Conservation (phyloP, 2,113 vertebrate genomes). For the Chaetodon trifascialis region DNA sequence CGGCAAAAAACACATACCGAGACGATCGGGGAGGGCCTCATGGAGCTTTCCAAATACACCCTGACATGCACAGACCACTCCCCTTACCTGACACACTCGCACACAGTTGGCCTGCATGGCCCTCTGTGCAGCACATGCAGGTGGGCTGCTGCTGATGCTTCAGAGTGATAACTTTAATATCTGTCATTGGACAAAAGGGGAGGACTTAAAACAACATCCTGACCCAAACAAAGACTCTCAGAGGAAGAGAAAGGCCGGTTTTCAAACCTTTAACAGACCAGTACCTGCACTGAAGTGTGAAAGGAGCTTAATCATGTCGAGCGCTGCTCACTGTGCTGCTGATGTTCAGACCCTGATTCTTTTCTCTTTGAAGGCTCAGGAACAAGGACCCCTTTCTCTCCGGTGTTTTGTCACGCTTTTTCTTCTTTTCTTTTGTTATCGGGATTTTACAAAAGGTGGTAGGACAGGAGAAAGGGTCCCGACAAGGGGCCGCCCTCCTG, state of each 20-base stretch:
- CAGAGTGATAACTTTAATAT: constrained; percentile 66
- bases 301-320: constrained; percentile 52
- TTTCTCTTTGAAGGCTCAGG: constrained; percentile 40
- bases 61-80: background rate
- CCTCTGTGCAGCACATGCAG: constrained; percentile 52
- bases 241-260: constrained; percentile 10
- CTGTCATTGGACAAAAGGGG: background rate
- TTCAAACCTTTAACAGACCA: constrained; percentile 29
- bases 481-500: background rate
- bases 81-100: constrained; percentile 14
- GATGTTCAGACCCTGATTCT: constrained; percentile 27
- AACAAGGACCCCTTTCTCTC: constrained; percentile 42
- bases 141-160: constrained; percentile 61
- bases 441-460: constrained; percentile 21
- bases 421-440: constrained; percentile 16
- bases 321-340: constrained; percentile 22
- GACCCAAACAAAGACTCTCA: constrained; percentile 50
- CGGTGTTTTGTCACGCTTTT: constrained; percentile 36
- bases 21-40: too few relatives aligned
- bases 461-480: constrained; percentile 1
- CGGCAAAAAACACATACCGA: too few relatives aligned
- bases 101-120: constrained; percentile 50
- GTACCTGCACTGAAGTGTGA: constrained; percentile 71
- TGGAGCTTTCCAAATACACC: too few relatives aligned
- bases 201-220: constrained; percentile 65